Percentiles rank a stretch among this genome's conserved stretches.
Evolutionary conservation across 2,888 invertebrate genomes (phyloP).

Genomic region (Myopa tessellatipennis): DNA sequence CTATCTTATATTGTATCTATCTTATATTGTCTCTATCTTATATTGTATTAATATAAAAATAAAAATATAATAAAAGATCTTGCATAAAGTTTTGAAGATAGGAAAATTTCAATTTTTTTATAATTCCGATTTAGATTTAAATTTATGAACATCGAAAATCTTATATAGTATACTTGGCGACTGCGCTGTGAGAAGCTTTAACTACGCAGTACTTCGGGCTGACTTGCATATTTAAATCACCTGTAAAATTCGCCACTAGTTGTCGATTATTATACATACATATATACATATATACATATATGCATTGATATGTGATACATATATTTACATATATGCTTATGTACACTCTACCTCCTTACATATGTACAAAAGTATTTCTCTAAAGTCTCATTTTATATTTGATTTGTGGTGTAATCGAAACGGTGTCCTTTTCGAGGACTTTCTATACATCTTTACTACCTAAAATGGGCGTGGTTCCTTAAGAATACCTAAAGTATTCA

Average conservation of each 20-base stretch:
- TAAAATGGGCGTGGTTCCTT: too few species aligned
- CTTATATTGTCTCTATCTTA: too few species aligned
- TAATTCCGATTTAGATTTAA: neutral
- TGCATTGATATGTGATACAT: neutral
- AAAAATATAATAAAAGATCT: too few species aligned
- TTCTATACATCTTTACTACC: too few species aligned
- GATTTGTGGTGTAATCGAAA: too few species aligned
- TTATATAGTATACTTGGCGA: conserved; percentile 34
- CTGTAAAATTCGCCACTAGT: neutral
- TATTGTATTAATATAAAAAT: too few species aligned
- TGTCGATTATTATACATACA: neutral
- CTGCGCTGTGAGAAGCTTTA: neutral
- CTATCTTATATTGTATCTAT: too few species aligned
- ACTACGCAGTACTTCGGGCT: conserved; percentile 10
- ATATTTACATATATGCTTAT: neutral
- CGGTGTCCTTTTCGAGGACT: too few species aligned
- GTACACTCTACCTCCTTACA: neutral
- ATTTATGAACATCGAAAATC: conserved; percentile 3
- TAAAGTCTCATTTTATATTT: neutral
- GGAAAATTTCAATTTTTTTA: neutral
- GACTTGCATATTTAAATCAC: conserved; percentile 8
- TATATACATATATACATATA: neutral
- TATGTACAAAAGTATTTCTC: neutral
- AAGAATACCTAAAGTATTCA: too few species aligned
- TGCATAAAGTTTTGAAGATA: neutral